phyloP scores from a whole-genome alignment of 2,888 invertebrate genomes.

The Papilio demoleus region DNA sequence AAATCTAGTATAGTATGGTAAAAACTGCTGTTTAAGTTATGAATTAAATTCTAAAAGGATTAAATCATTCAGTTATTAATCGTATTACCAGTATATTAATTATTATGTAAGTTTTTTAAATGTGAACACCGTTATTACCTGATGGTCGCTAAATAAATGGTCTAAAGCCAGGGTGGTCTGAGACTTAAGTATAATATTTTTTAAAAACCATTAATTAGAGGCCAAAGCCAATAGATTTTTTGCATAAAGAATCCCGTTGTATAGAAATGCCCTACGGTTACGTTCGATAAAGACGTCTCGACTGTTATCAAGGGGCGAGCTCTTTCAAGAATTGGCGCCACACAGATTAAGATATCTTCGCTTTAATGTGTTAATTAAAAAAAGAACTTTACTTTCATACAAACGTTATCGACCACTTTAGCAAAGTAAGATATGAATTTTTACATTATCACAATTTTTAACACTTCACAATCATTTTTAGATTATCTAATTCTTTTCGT shows the following conservation, averaged over 20 bases:
- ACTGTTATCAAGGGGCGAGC: constrained; percentile 74
- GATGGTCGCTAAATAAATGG: constrained; percentile 33
- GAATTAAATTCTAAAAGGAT: background rate
- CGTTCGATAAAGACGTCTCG: constrained; percentile 72
- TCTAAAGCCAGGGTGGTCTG: constrained; percentile 63
- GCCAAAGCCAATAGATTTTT: constrained; percentile 65
- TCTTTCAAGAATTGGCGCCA: constrained; percentile 80
- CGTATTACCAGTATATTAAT: background rate
- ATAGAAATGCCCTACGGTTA: constrained; percentile 64
- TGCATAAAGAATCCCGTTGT: constrained; percentile 68
- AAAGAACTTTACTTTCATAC: constrained; percentile 69
- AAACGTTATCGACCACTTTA: constrained; percentile 77
- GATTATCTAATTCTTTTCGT: constrained; percentile 30
- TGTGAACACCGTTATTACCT: background rate
- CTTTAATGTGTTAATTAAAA: constrained; percentile 82
- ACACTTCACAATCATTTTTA: constrained; percentile 72
- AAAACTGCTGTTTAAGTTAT: background rate
- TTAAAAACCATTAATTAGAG: constrained; percentile 64
- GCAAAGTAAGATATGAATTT: constrained; percentile 64
- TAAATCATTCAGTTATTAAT: background rate
- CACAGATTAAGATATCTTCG: constrained; percentile 78
- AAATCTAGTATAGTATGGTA: too few species aligned
- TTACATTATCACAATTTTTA: constrained; percentile 71
- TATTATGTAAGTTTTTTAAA: background rate
- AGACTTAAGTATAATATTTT: constrained; percentile 50